Evolutionary conservation across 2,113 vertebrate genomes (phyloP), one percentile per base, ranked within the genome.

Genomic region (Poeciliopsis occidentalis): DNA sequence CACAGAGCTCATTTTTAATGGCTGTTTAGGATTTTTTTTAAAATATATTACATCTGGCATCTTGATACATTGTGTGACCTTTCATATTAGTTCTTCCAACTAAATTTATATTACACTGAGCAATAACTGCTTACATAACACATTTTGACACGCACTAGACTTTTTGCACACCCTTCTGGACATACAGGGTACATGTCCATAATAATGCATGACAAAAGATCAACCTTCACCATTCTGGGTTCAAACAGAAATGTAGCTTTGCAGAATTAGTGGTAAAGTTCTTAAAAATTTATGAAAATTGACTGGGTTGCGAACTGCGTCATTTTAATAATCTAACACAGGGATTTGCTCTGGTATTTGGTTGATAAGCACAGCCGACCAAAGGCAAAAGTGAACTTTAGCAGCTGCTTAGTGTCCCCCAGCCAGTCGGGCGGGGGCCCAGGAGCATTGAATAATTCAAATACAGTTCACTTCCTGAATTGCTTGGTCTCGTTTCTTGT

Each of bases 111-210:
- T 15, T 26, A 27, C 8, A 10, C 24, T 57, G 51, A n/a, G 51
- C 8, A 57, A 54, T 54, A 54, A 57, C 17, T 22, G 17, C 51
- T 57, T 57, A 57, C 51, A n/a, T 57, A 57, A 57, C 51, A 57
- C 8, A 57, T 24, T 57, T 10, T 57, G 24, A 24, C 51, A 12
- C 15, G 2, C 70, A 22, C n/a, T 44, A 22, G 71, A 62, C 29
- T 26, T 60, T 22, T 65, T 68, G 75, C 87, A 11, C 90, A 86
- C 75, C 87, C 91, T 2, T 26, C 12, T 89, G 91, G 91, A 60
- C 19, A 29, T 71, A 60, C 19, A 68, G 8, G 10, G 77, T 44
- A 63, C 78, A 37, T 37, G 34, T 37, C 34, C 34, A 37, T 37
- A 51, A 60, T 73, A 86, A 67, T 51, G 6, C 60, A 69, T 15